A percentile compares a stretch with the other conserved stretches of the same genome.
Evolutionary conservation across 1,140 invertebrate species (phyloP).

Genomic region (Drosophila takahashii): DNA sequence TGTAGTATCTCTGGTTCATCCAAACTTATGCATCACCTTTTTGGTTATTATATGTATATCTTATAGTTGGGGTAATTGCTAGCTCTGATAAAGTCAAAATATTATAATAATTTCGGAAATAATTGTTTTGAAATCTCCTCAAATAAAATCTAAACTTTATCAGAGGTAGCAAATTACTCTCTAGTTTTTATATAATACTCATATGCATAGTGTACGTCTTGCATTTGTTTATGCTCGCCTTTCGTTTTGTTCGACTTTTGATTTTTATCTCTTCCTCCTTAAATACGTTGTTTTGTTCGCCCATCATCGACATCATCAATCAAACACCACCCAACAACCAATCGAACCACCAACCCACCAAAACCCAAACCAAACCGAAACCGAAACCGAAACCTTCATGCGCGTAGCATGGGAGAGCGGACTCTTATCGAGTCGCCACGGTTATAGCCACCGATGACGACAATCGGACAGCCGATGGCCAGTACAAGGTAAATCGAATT

Average conservation of each 20-base stretch:
- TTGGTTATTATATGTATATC: conserved; percentile 9
- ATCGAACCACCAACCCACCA: conserved; percentile 21
- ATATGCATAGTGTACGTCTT: conserved; percentile 35
- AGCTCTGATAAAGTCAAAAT: conserved; percentile 12
- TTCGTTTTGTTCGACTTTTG: conserved; percentile 61
- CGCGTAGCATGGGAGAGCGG: conserved; percentile 95
- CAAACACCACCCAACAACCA: conserved; percentile 48
- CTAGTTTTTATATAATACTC: conserved; percentile 12
- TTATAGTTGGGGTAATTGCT: background rate
- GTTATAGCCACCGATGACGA: conserved; percentile 95
- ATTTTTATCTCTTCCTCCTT: conserved; percentile 58
- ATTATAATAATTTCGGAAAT: background rate
- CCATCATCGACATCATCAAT: conserved; percentile 76
- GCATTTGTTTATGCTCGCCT: conserved; percentile 52
- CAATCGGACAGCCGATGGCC: conserved; percentile 96
- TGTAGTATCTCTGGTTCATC: conserved; percentile 16
- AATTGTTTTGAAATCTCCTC: background rate
- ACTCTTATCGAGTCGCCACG: conserved; percentile 97
- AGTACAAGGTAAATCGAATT: conserved; percentile 91
- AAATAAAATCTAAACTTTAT: conserved; percentile 1
- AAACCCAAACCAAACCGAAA: conserved; percentile 19
- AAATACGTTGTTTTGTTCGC: conserved; percentile 37
- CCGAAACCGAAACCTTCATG: conserved; percentile 86
- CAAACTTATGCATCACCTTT: conserved; percentile 2
- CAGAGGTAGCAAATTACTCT: background rate